Conservation (phyloP, 1,140 invertebrate species). For the Bombus balteatus region DNA sequence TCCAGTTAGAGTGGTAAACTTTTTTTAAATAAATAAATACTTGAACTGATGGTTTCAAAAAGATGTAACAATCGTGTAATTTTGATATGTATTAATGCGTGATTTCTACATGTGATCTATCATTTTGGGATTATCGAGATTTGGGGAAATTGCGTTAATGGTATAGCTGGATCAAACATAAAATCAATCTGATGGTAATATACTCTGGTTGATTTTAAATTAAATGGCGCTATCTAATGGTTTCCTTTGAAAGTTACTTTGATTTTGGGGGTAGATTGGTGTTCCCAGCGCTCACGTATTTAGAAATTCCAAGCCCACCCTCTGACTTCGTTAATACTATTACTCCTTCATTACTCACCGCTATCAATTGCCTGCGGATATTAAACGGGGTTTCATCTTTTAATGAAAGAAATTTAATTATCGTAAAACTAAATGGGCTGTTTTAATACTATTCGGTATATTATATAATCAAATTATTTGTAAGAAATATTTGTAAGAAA, state of each 20-base stretch:
- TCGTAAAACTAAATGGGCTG: background rate
- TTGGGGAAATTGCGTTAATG: too few species aligned
- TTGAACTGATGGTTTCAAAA: too few species aligned
- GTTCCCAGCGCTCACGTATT: background rate
- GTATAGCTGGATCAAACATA: background rate
- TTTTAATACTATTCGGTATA: background rate
- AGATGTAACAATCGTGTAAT: too few species aligned
- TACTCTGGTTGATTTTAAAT: background rate
- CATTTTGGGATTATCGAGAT: too few species aligned
- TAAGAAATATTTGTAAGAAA: too few species aligned
- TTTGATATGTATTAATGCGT: too few species aligned
- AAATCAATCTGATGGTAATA: background rate
- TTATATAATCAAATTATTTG: too few species aligned
- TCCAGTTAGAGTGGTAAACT: too few species aligned
- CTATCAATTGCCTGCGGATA: background rate
- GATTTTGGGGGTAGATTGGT: background rate
- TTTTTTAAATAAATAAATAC: too few species aligned
- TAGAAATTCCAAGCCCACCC: background rate
- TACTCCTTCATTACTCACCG: background rate
- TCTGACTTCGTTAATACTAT: conserved; percentile 11
- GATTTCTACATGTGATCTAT: too few species aligned
- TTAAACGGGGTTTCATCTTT: background rate
- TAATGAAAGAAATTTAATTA: background rate
- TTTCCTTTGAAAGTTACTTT: background rate
- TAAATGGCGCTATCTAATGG: background rate